Percentiles rank a stretch among this genome's conserved stretches.
Evolutionary conservation across 2,888 invertebrate species (phyloP).

Genomic region (Cheilosia variabilis): DNA sequence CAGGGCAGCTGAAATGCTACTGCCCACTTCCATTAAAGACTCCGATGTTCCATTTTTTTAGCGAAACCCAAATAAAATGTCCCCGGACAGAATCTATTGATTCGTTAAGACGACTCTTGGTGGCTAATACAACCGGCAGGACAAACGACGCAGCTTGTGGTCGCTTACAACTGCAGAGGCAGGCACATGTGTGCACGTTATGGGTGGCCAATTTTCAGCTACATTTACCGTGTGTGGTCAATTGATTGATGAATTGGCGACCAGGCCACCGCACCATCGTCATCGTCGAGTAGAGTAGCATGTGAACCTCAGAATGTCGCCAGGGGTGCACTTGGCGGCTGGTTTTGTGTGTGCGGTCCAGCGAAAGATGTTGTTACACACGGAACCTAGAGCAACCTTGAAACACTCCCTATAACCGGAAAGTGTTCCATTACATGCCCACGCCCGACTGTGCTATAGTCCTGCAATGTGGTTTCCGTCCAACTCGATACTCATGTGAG

Average conservation of each 20-base stretch:
- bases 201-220: constrained; percentile 74
- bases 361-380: constrained; percentile 44
- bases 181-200: constrained; percentile 73
- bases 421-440: constrained; percentile 52
- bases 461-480: constrained; percentile 24
- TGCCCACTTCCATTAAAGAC: constrained; percentile 56
- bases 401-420: constrained; percentile 29
- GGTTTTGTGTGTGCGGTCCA: constrained; percentile 20
- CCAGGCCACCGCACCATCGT: neutral
- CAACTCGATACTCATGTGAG: constrained; percentile 66
- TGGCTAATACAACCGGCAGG: constrained; percentile 5
- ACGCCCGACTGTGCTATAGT: neutral
- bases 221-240: constrained; percentile 74
- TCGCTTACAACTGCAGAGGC: constrained; percentile 60
- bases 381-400: constrained; percentile 58
- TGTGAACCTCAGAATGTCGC: constrained; percentile 65
- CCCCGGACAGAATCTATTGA: constrained; percentile 25
- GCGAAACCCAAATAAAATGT: constrained; percentile 42
- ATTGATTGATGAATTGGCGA: constrained; percentile 73
- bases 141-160: constrained; percentile 47
- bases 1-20: constrained; percentile 58
- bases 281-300: constrained; percentile 16
- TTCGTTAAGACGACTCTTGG: constrained; percentile 17
- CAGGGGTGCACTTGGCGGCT: constrained; percentile 7
- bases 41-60: constrained; percentile 52